phyloP scores from a whole-genome alignment of 2,797 vertebrate species.

The Heliangelus exortis region DNA sequence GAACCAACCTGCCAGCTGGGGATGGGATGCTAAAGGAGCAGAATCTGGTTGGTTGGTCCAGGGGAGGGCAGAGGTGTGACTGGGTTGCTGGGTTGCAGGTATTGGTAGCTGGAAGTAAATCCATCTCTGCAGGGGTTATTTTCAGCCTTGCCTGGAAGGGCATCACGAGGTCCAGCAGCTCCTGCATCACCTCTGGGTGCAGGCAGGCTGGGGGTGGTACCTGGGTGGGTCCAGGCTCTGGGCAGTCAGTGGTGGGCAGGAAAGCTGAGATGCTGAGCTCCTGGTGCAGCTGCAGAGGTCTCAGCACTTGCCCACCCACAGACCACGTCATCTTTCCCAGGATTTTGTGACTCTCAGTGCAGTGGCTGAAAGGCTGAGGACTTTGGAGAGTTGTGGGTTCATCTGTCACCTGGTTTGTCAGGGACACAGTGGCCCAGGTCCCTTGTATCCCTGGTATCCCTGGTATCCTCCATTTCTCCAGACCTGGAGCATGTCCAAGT shows the following conservation, averaged over 20 bases:
- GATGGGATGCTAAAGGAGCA: not conserved
- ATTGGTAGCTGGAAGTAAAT: not conserved
- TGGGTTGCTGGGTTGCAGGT: not conserved
- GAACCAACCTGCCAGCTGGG: not conserved
- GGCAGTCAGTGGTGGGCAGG: fast-evolving
- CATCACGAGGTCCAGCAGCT: not conserved
- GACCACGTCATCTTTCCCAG: fast-evolving
- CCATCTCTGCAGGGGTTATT: not conserved
- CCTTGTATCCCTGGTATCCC: not conserved
- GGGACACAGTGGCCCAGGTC: fast-evolving
- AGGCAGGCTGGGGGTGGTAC: not conserved
- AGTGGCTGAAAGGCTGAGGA: fast-evolving
- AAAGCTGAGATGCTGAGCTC: not conserved
- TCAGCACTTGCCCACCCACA: not conserved
- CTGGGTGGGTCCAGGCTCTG: fast-evolving
- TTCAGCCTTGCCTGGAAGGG: not conserved
- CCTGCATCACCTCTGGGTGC: fast-evolving
- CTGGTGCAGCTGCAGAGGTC: not conserved
- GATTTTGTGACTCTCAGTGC: not conserved
- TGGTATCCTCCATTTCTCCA: not conserved
- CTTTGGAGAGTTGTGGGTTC: fast-evolving
- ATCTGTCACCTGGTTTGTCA: fast-evolving
- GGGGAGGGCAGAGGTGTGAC: not conserved
- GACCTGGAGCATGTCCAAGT: not conserved
- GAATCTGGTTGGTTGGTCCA: not conserved